These are phyloP conservation scores for Xiphophorus hellerii DNA, from an alignment of 2,113 vertebrate species.

Conservation along the genomic window DNA sequence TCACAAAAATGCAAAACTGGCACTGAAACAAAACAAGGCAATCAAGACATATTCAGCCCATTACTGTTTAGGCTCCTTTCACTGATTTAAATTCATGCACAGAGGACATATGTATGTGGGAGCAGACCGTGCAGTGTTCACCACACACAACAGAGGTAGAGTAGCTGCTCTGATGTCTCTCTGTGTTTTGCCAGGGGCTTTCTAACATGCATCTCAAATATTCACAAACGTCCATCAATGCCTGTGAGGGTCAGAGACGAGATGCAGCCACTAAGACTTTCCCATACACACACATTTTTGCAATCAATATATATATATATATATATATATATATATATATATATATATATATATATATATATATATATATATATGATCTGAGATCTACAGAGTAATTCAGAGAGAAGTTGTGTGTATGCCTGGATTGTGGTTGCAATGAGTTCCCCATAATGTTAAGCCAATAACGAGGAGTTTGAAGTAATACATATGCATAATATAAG, in stretches of 20 bases:
- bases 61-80: slow-evolving; percentile 17
- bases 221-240: slow-evolving; percentile 64
- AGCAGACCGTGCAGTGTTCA: slow-evolving; percentile 46
- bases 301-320: background rate
- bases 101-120: background rate
- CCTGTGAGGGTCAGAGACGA: slow-evolving; percentile 52
- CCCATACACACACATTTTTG: slow-evolving; percentile 2
- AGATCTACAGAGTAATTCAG: slow-evolving; percentile 5
- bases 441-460: too few species aligned
- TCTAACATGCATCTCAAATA: slow-evolving; percentile 61
- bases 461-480: background rate
- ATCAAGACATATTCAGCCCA: background rate
- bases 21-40: background rate
- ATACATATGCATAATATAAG: background rate
- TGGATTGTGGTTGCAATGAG: background rate
- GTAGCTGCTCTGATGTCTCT: slow-evolving; percentile 54
- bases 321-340: too few species aligned
- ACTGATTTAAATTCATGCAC: slow-evolving; percentile 54
- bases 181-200: slow-evolving; percentile 51
- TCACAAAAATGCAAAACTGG: background rate
- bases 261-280: slow-evolving; percentile 7
- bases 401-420: background rate
- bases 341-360: too few species aligned
- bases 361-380: background rate
- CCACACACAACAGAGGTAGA: slow-evolving; percentile 47